Conservation (phyloP, 2,888 invertebrate genomes). For the Syritta pipiens region DNA sequence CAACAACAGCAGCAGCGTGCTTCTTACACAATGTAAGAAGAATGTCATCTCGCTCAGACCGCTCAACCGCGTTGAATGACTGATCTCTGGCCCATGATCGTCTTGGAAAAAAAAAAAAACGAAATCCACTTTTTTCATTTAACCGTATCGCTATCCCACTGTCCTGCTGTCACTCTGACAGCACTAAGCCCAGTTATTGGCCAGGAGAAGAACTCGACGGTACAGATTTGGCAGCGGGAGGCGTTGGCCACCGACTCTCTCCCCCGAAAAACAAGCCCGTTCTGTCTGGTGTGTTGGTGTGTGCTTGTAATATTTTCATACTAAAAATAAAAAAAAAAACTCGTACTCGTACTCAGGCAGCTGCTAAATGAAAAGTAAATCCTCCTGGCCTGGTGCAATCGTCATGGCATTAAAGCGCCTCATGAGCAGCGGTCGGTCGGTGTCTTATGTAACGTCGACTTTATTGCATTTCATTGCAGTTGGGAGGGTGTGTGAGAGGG, state of each 20-base stretch:
- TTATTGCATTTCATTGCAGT: constrained; percentile 57
- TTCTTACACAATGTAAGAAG: too few species aligned
- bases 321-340: constrained; percentile 11
- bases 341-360: too few species aligned
- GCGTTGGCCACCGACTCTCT: too few species aligned
- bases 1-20: constrained; percentile 25
- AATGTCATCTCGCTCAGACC: constrained; percentile 45
- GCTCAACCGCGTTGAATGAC: constrained; percentile 1
- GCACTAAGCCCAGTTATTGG: too few species aligned
- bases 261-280: constrained; percentile 21
- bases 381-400: constrained; percentile 59
- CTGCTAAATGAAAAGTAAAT: constrained; percentile 65
- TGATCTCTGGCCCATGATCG: constrained; percentile 49
- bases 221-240: constrained; percentile 2
- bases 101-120: constrained; percentile 37
- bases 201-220: too few species aligned
- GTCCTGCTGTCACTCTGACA: too few species aligned
- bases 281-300: neutral
- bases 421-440: neutral
- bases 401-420: constrained; percentile 55
- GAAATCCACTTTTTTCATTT: too few species aligned
- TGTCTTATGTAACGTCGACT: constrained; percentile 52
- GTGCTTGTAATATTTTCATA: constrained; percentile 8
- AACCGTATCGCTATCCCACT: too few species aligned
- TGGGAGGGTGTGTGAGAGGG: neutral